phyloP scores from a whole-genome alignment of 2,113 vertebrate genomes.

The Seriola quinqueradiata region DNA sequence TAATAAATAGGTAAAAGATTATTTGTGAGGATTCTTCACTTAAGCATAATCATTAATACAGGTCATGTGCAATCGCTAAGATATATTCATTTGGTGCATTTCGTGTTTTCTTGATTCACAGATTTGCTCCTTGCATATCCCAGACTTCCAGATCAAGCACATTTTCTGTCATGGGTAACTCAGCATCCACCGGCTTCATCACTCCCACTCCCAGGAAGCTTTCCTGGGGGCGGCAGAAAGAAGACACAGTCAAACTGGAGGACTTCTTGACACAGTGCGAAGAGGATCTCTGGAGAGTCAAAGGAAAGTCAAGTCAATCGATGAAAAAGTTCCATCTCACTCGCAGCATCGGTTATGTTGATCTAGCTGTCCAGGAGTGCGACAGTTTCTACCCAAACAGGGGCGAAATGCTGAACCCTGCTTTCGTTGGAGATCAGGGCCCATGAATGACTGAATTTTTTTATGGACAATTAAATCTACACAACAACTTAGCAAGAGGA shows the following conservation, averaged over 20 bases:
- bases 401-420: constrained; percentile 34
- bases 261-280: constrained; percentile 40
- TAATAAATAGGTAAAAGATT: constrained; percentile 2
- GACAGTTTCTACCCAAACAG: background rate
- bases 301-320: constrained; percentile 26
- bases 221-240: constrained; percentile 36
- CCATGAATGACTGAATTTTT: constrained; percentile 3
- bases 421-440: constrained; percentile 48
- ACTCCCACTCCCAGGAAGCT: constrained; percentile 40
- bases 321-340: constrained; percentile 26
- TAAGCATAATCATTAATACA: background rate
- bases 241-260: constrained; percentile 54
- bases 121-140: background rate
- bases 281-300: constrained; percentile 49
- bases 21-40: background rate
- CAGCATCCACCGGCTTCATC: constrained; percentile 38
- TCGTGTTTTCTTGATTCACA: background rate
- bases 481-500: background rate
- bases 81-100: background rate
- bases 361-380: constrained; percentile 10
- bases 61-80: background rate
- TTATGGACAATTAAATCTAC: background rate
- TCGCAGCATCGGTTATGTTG: constrained; percentile 15
- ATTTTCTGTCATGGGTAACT: constrained; percentile 63
- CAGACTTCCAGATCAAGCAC: background rate